Base-by-base conservation (phyloP, 2,113 vertebrate genomes). In the Macaca mulatta region DNA sequence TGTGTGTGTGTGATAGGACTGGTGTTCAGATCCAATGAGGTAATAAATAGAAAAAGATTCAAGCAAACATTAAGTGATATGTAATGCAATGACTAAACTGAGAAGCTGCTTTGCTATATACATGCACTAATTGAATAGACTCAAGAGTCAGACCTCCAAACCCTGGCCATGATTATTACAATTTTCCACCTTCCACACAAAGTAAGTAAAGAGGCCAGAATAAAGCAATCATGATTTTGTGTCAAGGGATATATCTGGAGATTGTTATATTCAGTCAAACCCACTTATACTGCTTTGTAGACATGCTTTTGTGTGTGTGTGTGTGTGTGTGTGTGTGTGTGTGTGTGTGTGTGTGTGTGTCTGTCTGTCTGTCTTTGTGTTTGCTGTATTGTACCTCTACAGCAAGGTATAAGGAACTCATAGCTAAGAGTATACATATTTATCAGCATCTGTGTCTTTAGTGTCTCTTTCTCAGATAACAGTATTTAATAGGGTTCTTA, bases 341-440 rank as follows among this genome's bases (percentile, higher is more conserved):
- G 8, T 38, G 20, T 69, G 30, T 84, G 8, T 61, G 8, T 38
- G 20, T 78, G 45, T 32, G 45, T 32, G 6, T 32, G 5, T 75
- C 27, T 78, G 27, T 43, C 18, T 40, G 16, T 77, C 7, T 77
- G 5, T 55, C 17, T 79, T 12, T 40, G 22, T 89, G 30, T 91
- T 9, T 59, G 2, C 32, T 6, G 2, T 80, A 8, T 3, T 88
- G 16, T 52, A 55, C 12, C 1, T 89, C 40, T 5, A 93, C 45
- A 88, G 12, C 30, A 74, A 93, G 55, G 84, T 95, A 85, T 43
- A 94, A 94, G 4, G 8, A 95, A 72, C n/a, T 74, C 45, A 38
- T 93, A 50, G 50, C 20, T 86, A n/a, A 69, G 96, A 94, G 70
- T n/a, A 84, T 93, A 77, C 8, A 35, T 82, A 91, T 86, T 75